phyloP scores from a whole-genome alignment of 2,888 invertebrate species.

The Phalera bucephala region DNA sequence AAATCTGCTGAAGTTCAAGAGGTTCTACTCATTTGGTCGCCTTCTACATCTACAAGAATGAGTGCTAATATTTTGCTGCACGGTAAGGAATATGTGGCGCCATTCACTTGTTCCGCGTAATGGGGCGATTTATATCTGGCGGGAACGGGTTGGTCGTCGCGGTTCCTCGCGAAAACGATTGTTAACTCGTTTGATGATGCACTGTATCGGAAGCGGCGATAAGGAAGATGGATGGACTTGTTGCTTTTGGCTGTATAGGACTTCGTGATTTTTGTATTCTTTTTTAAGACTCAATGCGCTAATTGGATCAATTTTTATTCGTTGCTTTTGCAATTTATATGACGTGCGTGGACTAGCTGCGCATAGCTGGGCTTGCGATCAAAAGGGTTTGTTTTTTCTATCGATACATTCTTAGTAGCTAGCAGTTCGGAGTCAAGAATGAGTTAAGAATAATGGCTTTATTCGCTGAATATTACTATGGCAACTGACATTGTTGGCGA shows the following conservation, averaged over 20 bases:
- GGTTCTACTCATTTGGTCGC: too few relatives aligned
- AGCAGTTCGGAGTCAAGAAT: too few relatives aligned
- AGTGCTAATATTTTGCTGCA: constrained; percentile 9
- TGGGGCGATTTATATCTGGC: constrained; percentile 43
- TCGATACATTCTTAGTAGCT: too few relatives aligned
- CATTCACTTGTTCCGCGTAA: constrained; percentile 52
- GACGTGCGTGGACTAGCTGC: too few relatives aligned
- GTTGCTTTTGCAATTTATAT: too few relatives aligned
- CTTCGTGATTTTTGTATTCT: neutral
- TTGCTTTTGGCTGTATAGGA: constrained; percentile 19
- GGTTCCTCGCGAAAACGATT: constrained; percentile 18
- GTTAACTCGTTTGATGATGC: constrained; percentile 29
- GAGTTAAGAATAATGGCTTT: too few relatives aligned
- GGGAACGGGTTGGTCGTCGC: constrained; percentile 9
- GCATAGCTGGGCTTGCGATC: too few relatives aligned
- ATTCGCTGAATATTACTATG: too few relatives aligned
- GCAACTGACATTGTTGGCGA: too few relatives aligned
- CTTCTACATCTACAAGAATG: too few relatives aligned
- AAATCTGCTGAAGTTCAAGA: too few relatives aligned
- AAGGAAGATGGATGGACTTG: constrained; percentile 24
- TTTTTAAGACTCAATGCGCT: neutral
- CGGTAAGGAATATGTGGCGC: constrained; percentile 48
- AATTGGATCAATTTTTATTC: constrained; percentile 1
- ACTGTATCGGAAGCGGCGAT: constrained; percentile 21
- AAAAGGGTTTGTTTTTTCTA: too few relatives aligned